These are phyloP conservation scores for Timema podura DNA, from an alignment of 2,888 invertebrate species.

Conservation along the genomic window DNA sequence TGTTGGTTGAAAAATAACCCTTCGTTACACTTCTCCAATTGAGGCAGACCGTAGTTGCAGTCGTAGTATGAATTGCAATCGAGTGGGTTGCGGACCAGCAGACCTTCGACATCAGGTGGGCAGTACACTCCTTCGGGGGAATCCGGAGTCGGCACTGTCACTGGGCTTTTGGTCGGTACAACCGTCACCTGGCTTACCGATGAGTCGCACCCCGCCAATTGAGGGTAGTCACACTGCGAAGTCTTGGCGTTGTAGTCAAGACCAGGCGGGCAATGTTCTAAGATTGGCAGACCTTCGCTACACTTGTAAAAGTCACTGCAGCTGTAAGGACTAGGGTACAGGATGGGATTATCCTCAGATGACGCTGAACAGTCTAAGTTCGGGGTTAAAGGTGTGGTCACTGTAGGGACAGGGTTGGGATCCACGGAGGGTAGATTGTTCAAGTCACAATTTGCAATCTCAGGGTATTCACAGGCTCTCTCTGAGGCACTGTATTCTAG, in stretches of 20 bases:
- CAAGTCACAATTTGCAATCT: background rate
- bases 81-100: background rate
- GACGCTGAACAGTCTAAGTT: slow-evolving; percentile 3
- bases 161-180: background rate
- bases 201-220: background rate
- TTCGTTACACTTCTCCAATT: background rate
- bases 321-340: slow-evolving; percentile 2
- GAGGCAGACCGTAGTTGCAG: slow-evolving; percentile 1
- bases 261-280: background rate
- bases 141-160: background rate
- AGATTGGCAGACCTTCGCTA: background rate
- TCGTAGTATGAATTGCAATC: background rate
- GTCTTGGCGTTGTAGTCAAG: background rate
- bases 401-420: background rate
- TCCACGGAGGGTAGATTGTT: background rate
- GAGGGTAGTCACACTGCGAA: background rate
- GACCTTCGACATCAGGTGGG: background rate
- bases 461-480: background rate
- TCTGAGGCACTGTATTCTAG: background rate
- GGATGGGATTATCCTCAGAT: background rate
- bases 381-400: background rate
- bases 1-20: background rate
- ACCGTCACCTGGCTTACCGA: background rate
- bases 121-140: background rate
- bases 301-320: background rate